Percentiles rank a stretch among this genome's conserved stretches.
Evolutionary conservation across 1,140 invertebrate species (phyloP).

Genomic region (Calosoma granatense): DNA sequence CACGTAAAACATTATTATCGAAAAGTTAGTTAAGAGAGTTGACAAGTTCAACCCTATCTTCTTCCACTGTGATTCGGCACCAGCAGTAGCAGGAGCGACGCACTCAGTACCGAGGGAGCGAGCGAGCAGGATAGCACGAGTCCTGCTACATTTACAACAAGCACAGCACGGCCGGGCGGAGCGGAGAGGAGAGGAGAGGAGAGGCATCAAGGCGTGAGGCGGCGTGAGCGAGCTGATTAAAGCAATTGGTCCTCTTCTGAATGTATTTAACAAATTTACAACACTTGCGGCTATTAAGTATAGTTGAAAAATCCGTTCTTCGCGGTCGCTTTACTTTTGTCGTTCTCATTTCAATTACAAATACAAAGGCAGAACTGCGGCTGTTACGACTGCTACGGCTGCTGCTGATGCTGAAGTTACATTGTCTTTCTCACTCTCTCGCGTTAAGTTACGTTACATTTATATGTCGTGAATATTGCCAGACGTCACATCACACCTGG

Average conservation of each 20-base stretch:
- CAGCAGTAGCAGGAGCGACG: too few relatives aligned
- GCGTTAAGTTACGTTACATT: too few relatives aligned
- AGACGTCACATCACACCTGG: not conserved
- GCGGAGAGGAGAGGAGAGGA: not conserved
- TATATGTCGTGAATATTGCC: not conserved
- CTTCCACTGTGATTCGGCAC: slow-evolving; percentile 5
- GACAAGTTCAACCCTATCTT: slow-evolving; percentile 18
- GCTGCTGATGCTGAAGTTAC: too few relatives aligned
- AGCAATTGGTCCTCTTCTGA: slow-evolving; percentile 3
- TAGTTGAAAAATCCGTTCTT: not conserved
- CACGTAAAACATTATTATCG: slow-evolving; percentile 31
- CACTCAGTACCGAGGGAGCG: not conserved
- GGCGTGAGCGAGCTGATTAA: not conserved
- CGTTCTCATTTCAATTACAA: slow-evolving; percentile 2
- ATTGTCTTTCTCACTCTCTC: too few relatives aligned
- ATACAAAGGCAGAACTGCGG: too few relatives aligned
- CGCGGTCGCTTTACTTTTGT: not conserved
- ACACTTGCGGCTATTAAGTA: slow-evolving; percentile 7
- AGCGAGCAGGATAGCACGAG: not conserved
- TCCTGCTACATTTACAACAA: not conserved
- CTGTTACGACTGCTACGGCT: too few relatives aligned
- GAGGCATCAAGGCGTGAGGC: not conserved
- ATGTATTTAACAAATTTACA: slow-evolving; percentile 3
- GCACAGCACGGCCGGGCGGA: not conserved
- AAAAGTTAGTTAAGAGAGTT: slow-evolving; percentile 33